Base-by-base conservation (phyloP, 1,140 invertebrate species). In the Drosophila leontia region DNA sequence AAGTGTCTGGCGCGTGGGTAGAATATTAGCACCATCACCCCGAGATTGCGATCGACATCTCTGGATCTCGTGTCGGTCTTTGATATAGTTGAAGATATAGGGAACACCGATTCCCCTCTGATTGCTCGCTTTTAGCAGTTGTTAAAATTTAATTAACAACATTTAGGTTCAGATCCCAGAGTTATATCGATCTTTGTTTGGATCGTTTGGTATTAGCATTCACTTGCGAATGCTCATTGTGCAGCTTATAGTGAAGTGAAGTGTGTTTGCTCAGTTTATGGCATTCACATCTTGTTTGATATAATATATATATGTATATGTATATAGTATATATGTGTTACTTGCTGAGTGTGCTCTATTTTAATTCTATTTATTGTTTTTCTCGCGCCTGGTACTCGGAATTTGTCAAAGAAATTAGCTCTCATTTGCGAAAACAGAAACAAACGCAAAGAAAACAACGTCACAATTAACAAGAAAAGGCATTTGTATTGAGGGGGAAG, bases 61-160 rank as follows among this genome's bases (percentile, higher is more conserved):
- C 17, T 9, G 26, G n/a, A 63, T 63, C 50, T 63, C 60, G 60
- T 63, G 50, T 50, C 12, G 4, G 34, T 34, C 37, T 44, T 69
- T 37, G 32, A 32, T 51, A 39, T 19, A 8, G 7, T 0, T 19
- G 19, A 9, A 37, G 26, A n/a, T 50, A 29, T 50, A n/a, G 26
- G 47, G 26, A 23, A 26, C 26, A 26, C 17, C 11, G 17, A 32
- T 71, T 29, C 26, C 26, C 26, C 6, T 29, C 12, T 23, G 42
- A 7, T 26, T 47, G 74, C 47, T 45, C n/a, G 35, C 56, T 78
- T 63, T 79, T 79, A 58, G 61, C 55, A 80, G 68, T 79, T 71
- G 70, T 75, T 67, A 58, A 53, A 56, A 55, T 75, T 63, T 35
- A 64, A 85, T 85, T 84, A 84, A 64, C 76, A 83, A 29, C 51